Conservation (phyloP, 2,797 vertebrate species). For the Sebastes vulpes region DNA sequence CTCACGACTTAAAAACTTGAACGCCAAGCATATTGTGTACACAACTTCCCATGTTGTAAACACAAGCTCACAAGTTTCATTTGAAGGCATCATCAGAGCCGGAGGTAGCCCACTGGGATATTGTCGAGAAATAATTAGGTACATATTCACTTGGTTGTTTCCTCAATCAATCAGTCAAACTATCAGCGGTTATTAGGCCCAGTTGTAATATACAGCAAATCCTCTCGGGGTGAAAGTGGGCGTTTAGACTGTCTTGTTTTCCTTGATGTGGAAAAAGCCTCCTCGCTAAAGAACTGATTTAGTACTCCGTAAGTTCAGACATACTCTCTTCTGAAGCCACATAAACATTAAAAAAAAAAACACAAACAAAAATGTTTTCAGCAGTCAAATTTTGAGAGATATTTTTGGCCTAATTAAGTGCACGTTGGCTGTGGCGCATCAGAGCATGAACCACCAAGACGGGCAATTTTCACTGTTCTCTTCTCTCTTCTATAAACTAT, state of each 20-base stretch:
- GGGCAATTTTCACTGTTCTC: conserved; percentile 74
- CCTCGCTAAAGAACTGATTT: conserved; percentile 47
- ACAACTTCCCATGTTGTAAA: too few species aligned
- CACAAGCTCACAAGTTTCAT: too few species aligned
- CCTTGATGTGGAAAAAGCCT: conserved; percentile 27
- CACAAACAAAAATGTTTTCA: conserved; percentile 58
- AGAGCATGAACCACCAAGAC: conserved; percentile 79
- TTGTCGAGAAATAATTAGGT: background rate
- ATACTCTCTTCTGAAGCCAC: conserved; percentile 19
- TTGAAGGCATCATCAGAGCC: too few species aligned
- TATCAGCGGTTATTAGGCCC: background rate
- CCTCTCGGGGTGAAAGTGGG: background rate
- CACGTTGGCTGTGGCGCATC: conserved; percentile 57
- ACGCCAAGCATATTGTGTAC: too few species aligned
- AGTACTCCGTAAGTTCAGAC: conserved; percentile 17
- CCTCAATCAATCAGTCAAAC: conserved; percentile 8
- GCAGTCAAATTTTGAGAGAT: conserved; percentile 59
- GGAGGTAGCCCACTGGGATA: too few species aligned
- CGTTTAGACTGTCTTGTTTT: conserved; percentile 19
- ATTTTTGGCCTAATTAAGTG: conserved; percentile 80
- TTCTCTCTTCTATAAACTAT: conserved; percentile 79
- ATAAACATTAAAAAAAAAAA: conserved; percentile 30
- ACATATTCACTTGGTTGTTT: background rate
- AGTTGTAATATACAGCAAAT: background rate
- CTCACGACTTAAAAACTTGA: too few species aligned